Evolutionary conservation across 2,888 invertebrate genomes (phyloP), one percentile per base, ranked within the genome.

Genomic region (Leucophenga maculata): DNA sequence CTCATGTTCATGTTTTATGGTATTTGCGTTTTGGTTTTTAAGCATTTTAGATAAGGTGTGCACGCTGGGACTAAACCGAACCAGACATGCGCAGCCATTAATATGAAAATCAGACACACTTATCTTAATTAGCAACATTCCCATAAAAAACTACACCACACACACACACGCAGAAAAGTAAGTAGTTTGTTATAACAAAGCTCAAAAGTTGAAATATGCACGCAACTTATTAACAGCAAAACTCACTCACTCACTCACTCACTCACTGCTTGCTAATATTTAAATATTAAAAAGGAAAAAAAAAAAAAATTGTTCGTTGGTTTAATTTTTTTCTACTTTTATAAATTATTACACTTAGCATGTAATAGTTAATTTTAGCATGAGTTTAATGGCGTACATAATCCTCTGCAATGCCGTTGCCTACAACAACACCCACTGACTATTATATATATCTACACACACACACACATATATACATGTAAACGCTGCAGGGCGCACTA

Each of bases 51-150:
- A 80, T 80, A 80, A 80, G 85, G 76, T 79, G 70, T 67, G 70
- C 79, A 75, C 82, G 73, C 74, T 69, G 83, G 78, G 71, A 64
- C 62, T 18, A 11, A 60, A 20, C 46, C 14, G 26, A 20, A 46
- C 46, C 26, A 59, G 59, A 59, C 59, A 59, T 46, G 62, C 60
- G 44, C 68, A 68, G 76, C 85, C 78, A 83, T 81, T 81, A 78
- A 81, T 84, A 81, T 81, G 84, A 84, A 81, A 81, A 81, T 81
- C 81, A 81, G 85, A 78, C 84, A 82, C 82, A 81, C 81, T 81
- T 81, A 81, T 81, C 81, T 84, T 81, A 81, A 81, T 81, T 81
- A 81, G 84, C 73, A 77, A 83, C 48, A 64, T 74, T 83, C 82
- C 57, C 70, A 67, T 71, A 67, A 60, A 67, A 60, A 46, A 48